These are phyloP conservation scores for Oppia nitens DNA, from an alignment of 1,140 invertebrate species.

Conservation along the genomic window DNA sequence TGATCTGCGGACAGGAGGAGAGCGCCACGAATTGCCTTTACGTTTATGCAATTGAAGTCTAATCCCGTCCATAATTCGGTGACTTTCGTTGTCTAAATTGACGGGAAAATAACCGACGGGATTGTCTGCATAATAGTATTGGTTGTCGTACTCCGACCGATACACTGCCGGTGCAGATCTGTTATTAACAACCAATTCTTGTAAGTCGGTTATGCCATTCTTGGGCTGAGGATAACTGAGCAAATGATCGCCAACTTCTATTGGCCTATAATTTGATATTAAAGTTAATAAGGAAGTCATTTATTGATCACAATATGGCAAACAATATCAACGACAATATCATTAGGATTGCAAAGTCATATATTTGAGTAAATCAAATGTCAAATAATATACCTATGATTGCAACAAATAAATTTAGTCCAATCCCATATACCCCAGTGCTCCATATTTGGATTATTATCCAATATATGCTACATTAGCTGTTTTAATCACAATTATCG, in stretches of 20 bases:
- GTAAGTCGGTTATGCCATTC: background rate
- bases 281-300: too few species aligned
- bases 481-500: too few species aligned
- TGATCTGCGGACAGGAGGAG: conserved; percentile 29
- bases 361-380: background rate
- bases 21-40: conserved; percentile 19
- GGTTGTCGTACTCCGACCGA: background rate
- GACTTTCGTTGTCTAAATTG: background rate
- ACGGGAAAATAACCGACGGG: background rate
- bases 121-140: background rate
- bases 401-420: conserved; percentile 12
- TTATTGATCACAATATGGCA: too few species aligned
- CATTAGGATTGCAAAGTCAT: too few species aligned
- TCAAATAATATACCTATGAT: background rate
- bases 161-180: background rate
- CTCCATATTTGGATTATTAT: background rate
- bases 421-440: conserved; percentile 9
- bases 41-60: conserved; percentile 5
- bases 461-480: too few species aligned
- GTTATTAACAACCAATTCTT: background rate
- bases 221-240: background rate
- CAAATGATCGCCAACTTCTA: background rate
- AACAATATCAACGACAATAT: too few species aligned
- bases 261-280: background rate
- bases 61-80: conserved; percentile 6